phyloP scores from a whole-genome alignment of 2,113 vertebrate species.

The Mormoops blainvillei region DNA sequence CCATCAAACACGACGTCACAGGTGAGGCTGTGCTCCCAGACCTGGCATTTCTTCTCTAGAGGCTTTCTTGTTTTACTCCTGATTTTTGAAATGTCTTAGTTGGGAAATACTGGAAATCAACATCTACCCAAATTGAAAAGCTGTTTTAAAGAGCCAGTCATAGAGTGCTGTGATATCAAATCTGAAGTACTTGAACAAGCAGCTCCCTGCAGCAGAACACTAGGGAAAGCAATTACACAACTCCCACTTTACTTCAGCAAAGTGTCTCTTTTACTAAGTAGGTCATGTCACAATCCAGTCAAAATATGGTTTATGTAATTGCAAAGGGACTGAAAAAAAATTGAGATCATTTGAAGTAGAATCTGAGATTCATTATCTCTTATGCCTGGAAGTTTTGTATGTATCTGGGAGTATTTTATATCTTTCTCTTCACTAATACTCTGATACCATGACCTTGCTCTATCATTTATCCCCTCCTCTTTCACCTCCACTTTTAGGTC shows the following conservation, averaged over 20 bases:
- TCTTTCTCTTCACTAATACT: neutral
- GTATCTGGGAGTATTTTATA: neutral
- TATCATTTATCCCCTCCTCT: neutral
- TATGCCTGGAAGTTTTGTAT: neutral
- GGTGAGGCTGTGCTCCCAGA: neutral
- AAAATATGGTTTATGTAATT: conserved; percentile 8
- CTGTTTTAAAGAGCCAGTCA: neutral
- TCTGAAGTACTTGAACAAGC: neutral
- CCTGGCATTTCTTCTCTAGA: neutral
- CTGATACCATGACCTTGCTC: neutral
- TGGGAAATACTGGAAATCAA: conserved; percentile 8
- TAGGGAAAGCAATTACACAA: neutral
- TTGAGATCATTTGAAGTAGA: neutral
- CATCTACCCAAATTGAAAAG: neutral
- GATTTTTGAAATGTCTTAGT: conserved; percentile 1
- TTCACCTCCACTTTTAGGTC: neutral
- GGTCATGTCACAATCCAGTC: neutral
- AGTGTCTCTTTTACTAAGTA: conserved; percentile 1
- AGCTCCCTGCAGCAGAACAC: neutral
- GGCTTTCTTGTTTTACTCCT: neutral
- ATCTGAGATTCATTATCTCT: neutral
- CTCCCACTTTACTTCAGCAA: neutral
- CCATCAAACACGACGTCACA: neutral
- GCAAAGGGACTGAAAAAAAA: neutral
- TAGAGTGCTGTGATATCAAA: neutral